Evolutionary conservation across 2,113 vertebrate genomes (phyloP).

Genomic region (Todiramphus chloris): DNA sequence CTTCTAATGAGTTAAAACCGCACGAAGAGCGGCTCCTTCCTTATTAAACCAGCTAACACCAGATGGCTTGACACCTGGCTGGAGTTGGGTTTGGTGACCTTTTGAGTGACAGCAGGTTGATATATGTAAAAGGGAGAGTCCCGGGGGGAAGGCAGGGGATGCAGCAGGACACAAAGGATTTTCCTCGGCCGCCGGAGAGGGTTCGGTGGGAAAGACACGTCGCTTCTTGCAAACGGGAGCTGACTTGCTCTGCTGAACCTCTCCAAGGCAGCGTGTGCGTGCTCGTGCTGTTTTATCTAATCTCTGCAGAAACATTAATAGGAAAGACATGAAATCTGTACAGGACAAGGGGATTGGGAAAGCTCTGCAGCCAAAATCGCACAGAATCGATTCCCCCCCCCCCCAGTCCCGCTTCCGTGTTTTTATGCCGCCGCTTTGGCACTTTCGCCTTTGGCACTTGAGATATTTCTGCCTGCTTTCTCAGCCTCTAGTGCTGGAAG

Average conservation of each 20-base stretch:
- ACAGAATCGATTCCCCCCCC: neutral
- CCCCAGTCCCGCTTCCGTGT: neutral
- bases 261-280: neutral
- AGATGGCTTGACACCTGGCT: conserved; percentile 37
- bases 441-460: conserved; percentile 41
- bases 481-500: conserved; percentile 55
- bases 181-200: neutral
- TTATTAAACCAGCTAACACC: neutral
- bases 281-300: neutral
- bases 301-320: neutral
- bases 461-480: conserved; percentile 66
- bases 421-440: neutral
- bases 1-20: neutral
- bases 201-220: neutral
- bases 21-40: neutral
- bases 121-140: neutral
- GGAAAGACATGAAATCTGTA: neutral
- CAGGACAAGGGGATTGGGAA: neutral
- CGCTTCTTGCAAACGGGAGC: neutral
- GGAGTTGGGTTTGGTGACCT: neutral
- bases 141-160: neutral
- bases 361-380: neutral
- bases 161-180: neutral
- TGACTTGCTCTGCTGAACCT: neutral
- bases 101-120: neutral